A percentile compares a stretch with the other conserved stretches of the same genome.
phyloP scores from a whole-genome alignment of 2,113 vertebrate species.

The Formicarius rufipectus region DNA sequence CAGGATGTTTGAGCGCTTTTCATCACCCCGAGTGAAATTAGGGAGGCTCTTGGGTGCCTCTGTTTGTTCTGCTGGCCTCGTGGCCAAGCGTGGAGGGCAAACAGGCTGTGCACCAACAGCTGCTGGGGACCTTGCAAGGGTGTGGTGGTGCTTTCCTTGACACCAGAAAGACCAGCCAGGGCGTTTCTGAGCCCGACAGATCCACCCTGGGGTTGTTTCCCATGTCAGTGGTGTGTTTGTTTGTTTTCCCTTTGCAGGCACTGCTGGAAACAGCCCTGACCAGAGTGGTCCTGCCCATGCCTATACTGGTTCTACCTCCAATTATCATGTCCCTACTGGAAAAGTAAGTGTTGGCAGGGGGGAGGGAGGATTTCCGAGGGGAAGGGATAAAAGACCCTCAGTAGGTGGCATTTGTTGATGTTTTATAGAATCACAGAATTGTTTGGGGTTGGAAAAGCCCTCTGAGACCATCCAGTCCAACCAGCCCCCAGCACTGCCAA shows the following conservation, averaged over 20 bases:
- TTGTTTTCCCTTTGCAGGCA: conserved; percentile 75
- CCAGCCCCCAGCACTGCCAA: background rate
- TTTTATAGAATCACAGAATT: background rate
- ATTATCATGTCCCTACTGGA: conserved; percentile 90
- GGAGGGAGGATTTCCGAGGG: fast-evolving
- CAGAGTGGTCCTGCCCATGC: conserved; percentile 91
- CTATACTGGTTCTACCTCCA: conserved; percentile 90
- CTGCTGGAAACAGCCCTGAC: conserved; percentile 91
- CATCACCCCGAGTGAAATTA: background rate
- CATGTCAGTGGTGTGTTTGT: background rate
- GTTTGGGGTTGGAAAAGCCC: background rate
- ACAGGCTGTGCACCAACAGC: background rate
- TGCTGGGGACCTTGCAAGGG: no score
- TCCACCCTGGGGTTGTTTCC: background rate
- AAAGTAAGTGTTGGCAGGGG: conserved; percentile 81
- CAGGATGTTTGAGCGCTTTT: fast-evolving
- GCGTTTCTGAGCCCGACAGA: background rate
- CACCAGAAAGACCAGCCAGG: background rate
- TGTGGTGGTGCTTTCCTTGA: background rate
- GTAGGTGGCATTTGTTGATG: background rate
- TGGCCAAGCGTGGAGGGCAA: background rate
- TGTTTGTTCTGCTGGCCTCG: background rate
- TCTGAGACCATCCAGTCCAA: fast-evolving
- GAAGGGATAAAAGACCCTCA: background rate
- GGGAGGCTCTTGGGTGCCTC: background rate